Evolutionary conservation across 2,113 vertebrate species (phyloP), one percentile per base, ranked within the genome.

Genomic region (Boleophthalmus pectinirostris): DNA sequence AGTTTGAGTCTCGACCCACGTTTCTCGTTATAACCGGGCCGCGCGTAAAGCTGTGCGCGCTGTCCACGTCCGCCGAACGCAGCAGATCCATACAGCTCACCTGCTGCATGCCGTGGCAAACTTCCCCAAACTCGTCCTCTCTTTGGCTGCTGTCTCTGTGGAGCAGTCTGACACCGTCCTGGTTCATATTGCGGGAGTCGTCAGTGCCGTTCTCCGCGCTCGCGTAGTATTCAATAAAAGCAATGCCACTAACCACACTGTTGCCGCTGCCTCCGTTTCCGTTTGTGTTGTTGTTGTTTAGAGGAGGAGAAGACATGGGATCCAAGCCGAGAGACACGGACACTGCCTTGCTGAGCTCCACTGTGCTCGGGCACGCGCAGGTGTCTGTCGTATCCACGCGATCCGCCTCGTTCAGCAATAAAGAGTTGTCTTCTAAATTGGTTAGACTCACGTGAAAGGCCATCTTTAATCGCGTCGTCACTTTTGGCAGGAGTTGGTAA

Each of bases 271-370:
- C 51, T 68, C 84, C 78, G 70, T 89, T 85, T 23, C 56, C 23
- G 56, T 16, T 24, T 24, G 0, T 14, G 23, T 4, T 14, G 71
- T 90, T 90, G 61, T 84, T 91, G 74, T 85, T 66, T 2, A 60
- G 57, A 25, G 90, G 82, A 38, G 86, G 87, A 25, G 87, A 85
- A 10, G 80, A 73, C 77, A 94, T 91, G 65, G 94, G 82, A 18
- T 96, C 95, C 86, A 96, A 89, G 12, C 95, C 95, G 85, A 97
- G 83, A 23, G 95, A 96, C 68, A 94, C 94, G 0, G 95, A 96
- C 75, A 97, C 95, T 16, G 96, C 95, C 74, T 92, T 88, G 77
- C 96, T 93, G 57, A 97, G 92, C 86, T 95, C 94, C 20, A 92
- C 94, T 1, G 93, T 92, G 11, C 88, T 94, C 21, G 95, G 94